Conservation (phyloP, 2,113 vertebrate species). For the Cynocephalus volans region DNA sequence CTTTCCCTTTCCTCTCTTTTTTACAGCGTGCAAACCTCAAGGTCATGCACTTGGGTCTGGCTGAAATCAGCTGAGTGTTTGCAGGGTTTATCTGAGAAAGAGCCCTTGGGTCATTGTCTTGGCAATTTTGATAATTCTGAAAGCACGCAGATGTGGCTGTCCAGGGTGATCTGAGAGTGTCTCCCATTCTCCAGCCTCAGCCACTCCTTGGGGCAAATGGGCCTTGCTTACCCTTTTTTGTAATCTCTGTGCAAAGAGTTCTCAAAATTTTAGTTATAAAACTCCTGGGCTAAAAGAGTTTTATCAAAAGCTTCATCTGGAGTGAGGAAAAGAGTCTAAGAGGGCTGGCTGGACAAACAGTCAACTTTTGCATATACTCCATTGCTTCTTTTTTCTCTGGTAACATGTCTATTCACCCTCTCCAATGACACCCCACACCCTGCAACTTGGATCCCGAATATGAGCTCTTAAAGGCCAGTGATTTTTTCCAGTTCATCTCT, state of each 20-base stretch:
- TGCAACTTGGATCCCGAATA: background rate
- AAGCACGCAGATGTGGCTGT: conserved; percentile 37
- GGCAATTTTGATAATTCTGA: conserved; percentile 74
- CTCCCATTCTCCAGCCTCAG: background rate
- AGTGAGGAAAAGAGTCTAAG: conserved; percentile 10
- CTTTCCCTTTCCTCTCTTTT: background rate
- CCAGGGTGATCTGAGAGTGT: background rate
- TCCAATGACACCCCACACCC: background rate
- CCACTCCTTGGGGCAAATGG: background rate
- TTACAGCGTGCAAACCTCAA: conserved; percentile 70
- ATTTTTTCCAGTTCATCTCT: background rate
- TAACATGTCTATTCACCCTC: background rate
- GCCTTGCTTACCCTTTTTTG: background rate
- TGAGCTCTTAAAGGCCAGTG: background rate
- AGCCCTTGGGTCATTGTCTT: conserved; percentile 77
- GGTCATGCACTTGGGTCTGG: conserved; percentile 64
- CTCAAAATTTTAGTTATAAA: conserved; percentile 50
- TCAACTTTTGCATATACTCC: background rate
- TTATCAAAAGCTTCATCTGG: conserved; percentile 35
- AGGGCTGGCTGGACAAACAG: background rate
- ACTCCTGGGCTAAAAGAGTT: background rate
- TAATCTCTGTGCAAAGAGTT: background rate
- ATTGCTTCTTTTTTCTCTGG: background rate
- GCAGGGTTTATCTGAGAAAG: conserved; percentile 71
- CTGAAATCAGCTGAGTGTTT: conserved; percentile 62